Percentiles rank a stretch among this genome's conserved stretches.
Evolutionary conservation across 1,140 invertebrate species (phyloP).

Genomic region (Amyelois transitella): DNA sequence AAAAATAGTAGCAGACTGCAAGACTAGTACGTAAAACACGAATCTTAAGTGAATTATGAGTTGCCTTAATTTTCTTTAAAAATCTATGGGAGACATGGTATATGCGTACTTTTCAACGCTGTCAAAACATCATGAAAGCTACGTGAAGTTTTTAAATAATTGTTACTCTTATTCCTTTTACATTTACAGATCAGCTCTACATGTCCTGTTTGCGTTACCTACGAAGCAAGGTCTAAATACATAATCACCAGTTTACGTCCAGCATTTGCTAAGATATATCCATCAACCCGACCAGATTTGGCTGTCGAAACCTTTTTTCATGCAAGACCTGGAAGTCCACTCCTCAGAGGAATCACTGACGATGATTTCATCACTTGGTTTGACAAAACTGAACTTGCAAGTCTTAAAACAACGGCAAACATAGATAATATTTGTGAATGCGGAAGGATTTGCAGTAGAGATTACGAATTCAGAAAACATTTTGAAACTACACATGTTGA

Average conservation of each 20-base stretch:
- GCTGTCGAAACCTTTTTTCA: conserved; percentile 79
- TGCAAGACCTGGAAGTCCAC: conserved; percentile 71
- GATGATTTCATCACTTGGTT: conserved; percentile 81
- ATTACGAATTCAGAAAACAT: conserved; percentile 59
- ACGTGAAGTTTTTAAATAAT: not conserved
- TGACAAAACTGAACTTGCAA: conserved; percentile 71
- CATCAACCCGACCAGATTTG: conserved; percentile 75
- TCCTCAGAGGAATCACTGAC: conserved; percentile 76
- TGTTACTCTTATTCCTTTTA: conserved; percentile 6
- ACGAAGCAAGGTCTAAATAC: conserved; percentile 74
- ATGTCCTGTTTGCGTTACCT: conserved; percentile 77
- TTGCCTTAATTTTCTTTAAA: no score
- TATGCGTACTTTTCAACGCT: no score
- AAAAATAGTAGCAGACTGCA: no score
- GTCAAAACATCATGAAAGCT: no score
- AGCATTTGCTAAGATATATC: conserved; percentile 77
- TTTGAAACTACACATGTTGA: conserved; percentile 17
- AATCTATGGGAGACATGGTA: no score
- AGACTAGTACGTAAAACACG: no score
- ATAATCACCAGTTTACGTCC: conserved; percentile 76
- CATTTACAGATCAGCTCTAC: conserved; percentile 68
- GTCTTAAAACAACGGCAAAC: conserved; percentile 50
- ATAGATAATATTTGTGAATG: conserved; percentile 72
- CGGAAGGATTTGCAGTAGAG: conserved; percentile 65
- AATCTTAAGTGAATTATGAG: no score